These are phyloP conservation scores for Strigamia crassipes DNA, from an alignment of 2,888 invertebrate species.

Conservation along the genomic window DNA sequence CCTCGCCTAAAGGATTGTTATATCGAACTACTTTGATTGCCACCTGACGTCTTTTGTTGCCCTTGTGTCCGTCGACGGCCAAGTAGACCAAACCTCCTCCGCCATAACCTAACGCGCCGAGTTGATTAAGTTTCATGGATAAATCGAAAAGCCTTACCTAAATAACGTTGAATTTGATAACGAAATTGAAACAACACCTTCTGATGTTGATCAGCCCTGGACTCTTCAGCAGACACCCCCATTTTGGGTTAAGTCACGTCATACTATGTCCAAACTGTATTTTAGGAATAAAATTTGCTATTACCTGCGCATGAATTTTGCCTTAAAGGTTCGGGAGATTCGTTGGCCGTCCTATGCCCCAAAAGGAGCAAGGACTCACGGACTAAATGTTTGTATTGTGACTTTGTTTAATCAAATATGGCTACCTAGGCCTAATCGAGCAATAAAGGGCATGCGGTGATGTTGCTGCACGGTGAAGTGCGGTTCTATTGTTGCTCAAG, in stretches of 20 bases:
- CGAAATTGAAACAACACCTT: constrained; percentile 43
- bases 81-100: constrained; percentile 45
- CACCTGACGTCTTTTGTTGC: constrained; percentile 42
- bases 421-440: not conserved
- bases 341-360: constrained; percentile 10
- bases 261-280: not conserved
- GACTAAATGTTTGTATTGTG: not conserved
- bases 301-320: constrained; percentile 14
- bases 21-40: constrained; percentile 45
- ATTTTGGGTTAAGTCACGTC: constrained; percentile 12
- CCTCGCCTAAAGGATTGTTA: constrained; percentile 46
- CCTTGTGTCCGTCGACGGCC: constrained; percentile 43
- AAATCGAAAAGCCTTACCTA: not conserved
- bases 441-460: not conserved
- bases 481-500: not conserved
- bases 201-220: constrained; percentile 44
- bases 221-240: constrained; percentile 40
- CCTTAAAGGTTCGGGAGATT: not conserved
- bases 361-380: constrained; percentile 5
- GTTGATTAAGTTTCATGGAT: too few relatives aligned
- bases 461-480: not conserved
- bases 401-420: not conserved
- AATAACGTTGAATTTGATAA: constrained; percentile 42
- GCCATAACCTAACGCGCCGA: not conserved
- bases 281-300: not conserved